Conservation (phyloP, 2,113 vertebrate species). For the Ciconia stormi region DNA sequence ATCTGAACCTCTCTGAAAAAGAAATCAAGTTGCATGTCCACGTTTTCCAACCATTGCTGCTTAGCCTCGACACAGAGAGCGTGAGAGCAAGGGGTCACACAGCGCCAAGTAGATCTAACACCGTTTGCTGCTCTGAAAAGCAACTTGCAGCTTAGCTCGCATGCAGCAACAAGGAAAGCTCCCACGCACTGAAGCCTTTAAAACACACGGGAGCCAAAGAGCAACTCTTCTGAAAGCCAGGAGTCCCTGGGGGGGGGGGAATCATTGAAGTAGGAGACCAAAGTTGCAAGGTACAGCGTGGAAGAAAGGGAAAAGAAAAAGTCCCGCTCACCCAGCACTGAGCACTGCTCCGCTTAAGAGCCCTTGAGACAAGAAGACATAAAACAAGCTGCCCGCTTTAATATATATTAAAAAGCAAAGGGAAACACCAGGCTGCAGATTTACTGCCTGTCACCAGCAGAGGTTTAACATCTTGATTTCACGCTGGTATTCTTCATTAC, state of each 20-base stretch:
- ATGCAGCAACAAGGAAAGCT: background rate
- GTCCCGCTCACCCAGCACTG: background rate
- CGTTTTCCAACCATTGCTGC: background rate
- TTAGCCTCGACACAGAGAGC: background rate
- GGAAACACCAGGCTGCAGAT: background rate
- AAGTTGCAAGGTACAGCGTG: background rate
- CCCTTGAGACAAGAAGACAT: background rate
- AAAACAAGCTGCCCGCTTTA: background rate
- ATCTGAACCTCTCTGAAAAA: background rate
- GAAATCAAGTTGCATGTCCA: background rate
- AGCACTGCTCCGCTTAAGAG: background rate
- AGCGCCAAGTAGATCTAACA: background rate
- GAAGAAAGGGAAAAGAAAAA: background rate
- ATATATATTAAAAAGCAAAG: background rate
- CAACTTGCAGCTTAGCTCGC: background rate
- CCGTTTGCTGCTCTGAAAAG: fast-evolving
- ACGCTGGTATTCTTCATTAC: conserved; percentile 24
- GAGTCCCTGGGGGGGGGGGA: background rate
- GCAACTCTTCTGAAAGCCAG: background rate
- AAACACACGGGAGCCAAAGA: background rate
- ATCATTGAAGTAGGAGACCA: background rate
- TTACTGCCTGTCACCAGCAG: background rate
- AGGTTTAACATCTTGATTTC: conserved; percentile 56
- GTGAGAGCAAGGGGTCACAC: fast-evolving
- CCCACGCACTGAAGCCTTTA: background rate